These are phyloP conservation scores for Nixonia krombeini DNA, from an alignment of 1,140 invertebrate genomes.

Conservation along the genomic window DNA sequence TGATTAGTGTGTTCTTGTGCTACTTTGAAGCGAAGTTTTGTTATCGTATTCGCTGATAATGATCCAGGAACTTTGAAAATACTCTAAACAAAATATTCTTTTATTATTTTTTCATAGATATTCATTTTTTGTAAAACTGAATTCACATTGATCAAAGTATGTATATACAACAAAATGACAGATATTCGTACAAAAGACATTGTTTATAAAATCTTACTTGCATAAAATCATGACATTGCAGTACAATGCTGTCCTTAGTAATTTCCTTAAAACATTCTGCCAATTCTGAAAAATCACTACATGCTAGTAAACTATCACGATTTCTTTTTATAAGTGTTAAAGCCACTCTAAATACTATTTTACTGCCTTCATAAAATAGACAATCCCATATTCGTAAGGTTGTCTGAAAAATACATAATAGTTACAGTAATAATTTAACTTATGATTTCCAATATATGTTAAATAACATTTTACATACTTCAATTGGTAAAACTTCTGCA, in stretches of 20 bases:
- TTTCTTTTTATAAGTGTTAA: slow-evolving; percentile 86
- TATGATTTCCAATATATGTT: not conserved
- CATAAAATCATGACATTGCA: slow-evolving; percentile 89
- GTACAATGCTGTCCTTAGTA: slow-evolving; percentile 78
- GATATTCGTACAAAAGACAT: not conserved
- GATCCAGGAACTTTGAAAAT: slow-evolving; percentile 86
- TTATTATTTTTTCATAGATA: slow-evolving; percentile 15
- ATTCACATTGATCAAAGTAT: too few species aligned
- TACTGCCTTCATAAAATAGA: slow-evolving; percentile 93
- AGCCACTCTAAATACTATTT: slow-evolving; percentile 88
- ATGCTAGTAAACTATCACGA: slow-evolving; percentile 78
- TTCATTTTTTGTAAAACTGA: too few species aligned
- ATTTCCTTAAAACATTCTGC: slow-evolving; percentile 85
- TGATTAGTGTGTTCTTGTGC: slow-evolving; percentile 71
- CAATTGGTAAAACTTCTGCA: slow-evolving; percentile 91
- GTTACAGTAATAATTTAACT: not conserved
- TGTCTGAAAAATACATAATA: slow-evolving; percentile 74
- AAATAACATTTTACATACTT: slow-evolving; percentile 72
- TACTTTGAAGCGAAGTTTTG: slow-evolving; percentile 75
- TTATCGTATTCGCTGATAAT: slow-evolving; percentile 76
- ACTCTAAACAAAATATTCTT: slow-evolving; percentile 73
- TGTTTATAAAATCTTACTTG: slow-evolving; percentile 72
- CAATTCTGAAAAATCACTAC: slow-evolving; percentile 82
- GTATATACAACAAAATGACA: too few species aligned
- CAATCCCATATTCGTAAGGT: slow-evolving; percentile 95